Conservation (phyloP, 2,888 invertebrate species). For the Caenorhabditis sp. region DNA sequence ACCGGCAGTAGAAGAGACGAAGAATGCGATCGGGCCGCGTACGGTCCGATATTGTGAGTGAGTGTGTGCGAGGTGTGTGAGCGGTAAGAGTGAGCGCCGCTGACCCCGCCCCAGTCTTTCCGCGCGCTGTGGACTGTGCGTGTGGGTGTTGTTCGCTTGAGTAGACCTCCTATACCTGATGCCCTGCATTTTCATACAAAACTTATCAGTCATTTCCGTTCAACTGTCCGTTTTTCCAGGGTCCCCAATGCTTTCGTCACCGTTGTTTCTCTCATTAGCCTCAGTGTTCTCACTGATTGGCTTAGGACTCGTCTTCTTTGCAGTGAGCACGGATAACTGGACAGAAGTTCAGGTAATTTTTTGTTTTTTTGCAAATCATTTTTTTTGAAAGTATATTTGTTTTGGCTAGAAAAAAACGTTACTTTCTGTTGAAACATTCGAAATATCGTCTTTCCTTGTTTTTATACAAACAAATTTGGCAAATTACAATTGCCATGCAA, state of each 20-base stretch:
- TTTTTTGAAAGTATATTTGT: too few species aligned
- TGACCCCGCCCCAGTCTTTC: slow-evolving; percentile 61
- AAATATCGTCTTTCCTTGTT: neutral
- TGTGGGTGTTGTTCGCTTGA: slow-evolving; percentile 62
- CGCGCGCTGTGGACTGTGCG: slow-evolving; percentile 61
- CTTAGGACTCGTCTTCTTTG: slow-evolving; percentile 93
- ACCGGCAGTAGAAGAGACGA: slow-evolving; percentile 45
- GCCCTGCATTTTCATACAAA: slow-evolving; percentile 27
- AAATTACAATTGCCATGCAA: slow-evolving; percentile 14
- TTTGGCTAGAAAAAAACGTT: neutral
- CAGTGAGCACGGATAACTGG: slow-evolving; percentile 98
- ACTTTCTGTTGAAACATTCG: neutral
- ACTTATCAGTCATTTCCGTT: slow-evolving; percentile 39
- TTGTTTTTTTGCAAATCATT: too few species aligned
- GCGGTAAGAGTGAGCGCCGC: slow-evolving; percentile 50
- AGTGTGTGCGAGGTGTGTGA: slow-evolving; percentile 36
- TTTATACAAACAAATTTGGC: slow-evolving; percentile 4
- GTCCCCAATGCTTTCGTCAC: slow-evolving; percentile 84
- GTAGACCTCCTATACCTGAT: slow-evolving; percentile 63
- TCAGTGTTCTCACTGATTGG: slow-evolving; percentile 96
- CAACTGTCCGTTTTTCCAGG: neutral
- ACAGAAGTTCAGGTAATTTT: slow-evolving; percentile 92
- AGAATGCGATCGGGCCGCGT: slow-evolving; percentile 59
- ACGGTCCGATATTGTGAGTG: slow-evolving; percentile 54
- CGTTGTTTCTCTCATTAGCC: slow-evolving; percentile 94